phyloP scores from a whole-genome alignment of 2,888 invertebrate species.

The Drosophila percnosoma region DNA sequence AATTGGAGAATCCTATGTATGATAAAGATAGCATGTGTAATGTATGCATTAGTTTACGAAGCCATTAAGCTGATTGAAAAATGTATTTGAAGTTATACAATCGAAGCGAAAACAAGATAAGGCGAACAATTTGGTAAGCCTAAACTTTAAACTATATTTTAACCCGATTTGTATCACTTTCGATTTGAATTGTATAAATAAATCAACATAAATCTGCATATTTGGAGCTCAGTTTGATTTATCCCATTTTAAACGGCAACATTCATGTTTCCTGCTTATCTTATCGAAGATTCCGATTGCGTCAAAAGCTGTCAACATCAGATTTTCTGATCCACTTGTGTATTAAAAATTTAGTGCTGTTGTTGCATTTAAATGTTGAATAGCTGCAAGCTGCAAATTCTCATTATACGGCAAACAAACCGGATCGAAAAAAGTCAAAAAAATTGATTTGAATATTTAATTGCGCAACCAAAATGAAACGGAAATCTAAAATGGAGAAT shows the following conservation, averaged over 20 bases:
- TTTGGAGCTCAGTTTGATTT: constrained; percentile 9
- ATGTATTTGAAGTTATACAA: background rate
- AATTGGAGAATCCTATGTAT: background rate
- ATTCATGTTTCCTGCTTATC: background rate
- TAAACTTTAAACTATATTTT: background rate
- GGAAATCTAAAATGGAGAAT: constrained; percentile 54
- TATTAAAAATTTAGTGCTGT: constrained; percentile 10
- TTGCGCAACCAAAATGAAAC: constrained; percentile 59
- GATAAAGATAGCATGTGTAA: background rate
- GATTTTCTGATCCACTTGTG: constrained; percentile 2
- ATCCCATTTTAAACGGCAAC: background rate
- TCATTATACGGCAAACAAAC: constrained; percentile 36
- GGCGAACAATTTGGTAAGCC: background rate
- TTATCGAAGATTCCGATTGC: background rate
- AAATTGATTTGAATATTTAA: constrained; percentile 78
- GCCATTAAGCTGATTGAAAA: constrained; percentile 12
- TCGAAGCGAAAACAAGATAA: background rate
- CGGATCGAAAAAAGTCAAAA: constrained; percentile 16
- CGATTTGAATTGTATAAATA: background rate
- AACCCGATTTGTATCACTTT: background rate
- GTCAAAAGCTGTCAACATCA: background rate
- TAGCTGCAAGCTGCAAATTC: constrained; percentile 45
- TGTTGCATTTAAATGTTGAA: constrained; percentile 55
- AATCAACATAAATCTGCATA: background rate
- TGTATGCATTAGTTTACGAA: background rate